Evolutionary conservation across 1,140 invertebrate genomes (phyloP), one percentile per base, ranked within the genome.

Genomic region (Paraescarpia echinospica): DNA sequence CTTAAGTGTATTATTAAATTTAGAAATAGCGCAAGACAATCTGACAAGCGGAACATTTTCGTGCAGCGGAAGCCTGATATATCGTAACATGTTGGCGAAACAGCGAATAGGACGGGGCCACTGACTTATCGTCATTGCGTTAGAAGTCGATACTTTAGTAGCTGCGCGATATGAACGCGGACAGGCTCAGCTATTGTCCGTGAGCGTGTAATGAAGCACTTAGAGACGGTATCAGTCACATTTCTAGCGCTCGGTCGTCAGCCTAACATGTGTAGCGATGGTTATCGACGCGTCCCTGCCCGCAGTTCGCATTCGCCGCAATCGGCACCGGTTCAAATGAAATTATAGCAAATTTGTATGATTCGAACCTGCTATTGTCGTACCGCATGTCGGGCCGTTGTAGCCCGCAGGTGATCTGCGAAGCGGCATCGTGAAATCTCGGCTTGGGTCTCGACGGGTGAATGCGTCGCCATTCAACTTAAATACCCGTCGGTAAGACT

Each of bases 331-430:
- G 59, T 77, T 77, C 59, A 77, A 77, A 77, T 77, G 59, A 77
- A 77, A 77, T 77, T 77, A 77, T 77, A 77, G 59, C 59, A 77
- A 77, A 77, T 77, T 77, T 77, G 59, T 77, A 77, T 77, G 59
- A 77, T 77, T 77, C 59, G 59, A 77, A 77, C 59, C 59, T 77
- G 59, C 59, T 27, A 77, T 77, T 77, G 59, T 77, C 59, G 59
- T 18, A 18, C 59, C 18, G 59, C 59, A 27, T 77, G 59, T 77
- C 59, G 59, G 59, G 59, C 12, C 59, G 22, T 77, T 77, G 59
- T 77, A 14, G 59, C 59, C 59, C 59, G 59, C 59, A 77, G 59
- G 59, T 77, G 59, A 77, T 77, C 59, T 18, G 59, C 59, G 2
- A 18, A 77, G 59, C 59, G 59, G 59, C 59, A 77, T 77, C 59